Conservation (phyloP, 2,888 invertebrate genomes). For the Noctua pronuba region DNA sequence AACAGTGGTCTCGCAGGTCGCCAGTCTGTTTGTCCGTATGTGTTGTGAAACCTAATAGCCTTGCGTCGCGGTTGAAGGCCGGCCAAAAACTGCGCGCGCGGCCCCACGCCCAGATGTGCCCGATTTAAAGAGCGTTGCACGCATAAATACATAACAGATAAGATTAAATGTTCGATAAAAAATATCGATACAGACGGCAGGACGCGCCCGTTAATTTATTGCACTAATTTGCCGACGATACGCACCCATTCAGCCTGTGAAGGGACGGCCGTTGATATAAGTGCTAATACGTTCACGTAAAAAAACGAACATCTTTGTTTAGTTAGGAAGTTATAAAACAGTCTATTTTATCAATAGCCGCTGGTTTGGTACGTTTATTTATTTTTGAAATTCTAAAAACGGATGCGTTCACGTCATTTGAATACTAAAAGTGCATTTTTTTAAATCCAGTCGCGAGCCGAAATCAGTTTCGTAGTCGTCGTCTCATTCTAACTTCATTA, state of each 20-base stretch:
- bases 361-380: conserved; percentile 79
- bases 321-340: conserved; percentile 87
- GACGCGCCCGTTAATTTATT: conserved; percentile 61
- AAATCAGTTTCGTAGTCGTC: conserved; percentile 69
- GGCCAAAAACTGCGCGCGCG: conserved; percentile 81
- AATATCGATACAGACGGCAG: conserved; percentile 60
- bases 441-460: conserved; percentile 73
- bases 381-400: conserved; percentile 87
- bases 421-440: conserved; percentile 87
- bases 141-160: conserved; percentile 78
- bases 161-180: conserved; percentile 71
- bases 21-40: conserved; percentile 78
- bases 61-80: conserved; percentile 87
- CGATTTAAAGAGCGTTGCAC: conserved; percentile 78
- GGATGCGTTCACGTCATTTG: conserved; percentile 88
- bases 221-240: conserved; percentile 64
- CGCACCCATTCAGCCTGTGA: conserved; percentile 58
- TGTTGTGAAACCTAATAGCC: conserved; percentile 86
- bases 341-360: conserved; percentile 84
- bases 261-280: conserved; percentile 64
- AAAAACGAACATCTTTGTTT: conserved; percentile 75
- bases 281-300: conserved; percentile 66
- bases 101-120: conserved; percentile 76
- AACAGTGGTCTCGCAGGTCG: conserved; percentile 73
- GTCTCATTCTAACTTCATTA: conserved; percentile 72